Conservation (phyloP, 2,888 invertebrate genomes). For the Molanna angustata region DNA sequence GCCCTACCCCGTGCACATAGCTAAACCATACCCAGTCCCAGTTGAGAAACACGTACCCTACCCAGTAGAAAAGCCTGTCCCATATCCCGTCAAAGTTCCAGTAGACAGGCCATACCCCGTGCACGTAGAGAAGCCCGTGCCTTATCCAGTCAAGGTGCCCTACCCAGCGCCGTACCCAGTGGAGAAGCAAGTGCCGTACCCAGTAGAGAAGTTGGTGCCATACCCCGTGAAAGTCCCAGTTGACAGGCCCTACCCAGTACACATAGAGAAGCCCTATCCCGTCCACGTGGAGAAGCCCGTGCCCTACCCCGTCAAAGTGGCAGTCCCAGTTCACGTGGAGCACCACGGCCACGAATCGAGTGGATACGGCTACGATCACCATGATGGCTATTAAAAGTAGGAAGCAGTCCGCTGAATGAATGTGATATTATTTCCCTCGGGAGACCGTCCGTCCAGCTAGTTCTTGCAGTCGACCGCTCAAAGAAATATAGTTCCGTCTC, state of each 20-base stretch:
- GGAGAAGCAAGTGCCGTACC: conserved; percentile 61
- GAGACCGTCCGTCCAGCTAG: conserved; percentile 4
- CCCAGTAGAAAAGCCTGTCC: conserved; percentile 58
- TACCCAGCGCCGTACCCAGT: conserved; percentile 64
- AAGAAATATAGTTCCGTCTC: conserved; percentile 31
- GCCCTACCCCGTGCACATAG: conserved; percentile 62
- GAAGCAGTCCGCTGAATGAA: conserved; percentile 48
- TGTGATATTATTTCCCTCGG: conserved; percentile 44
- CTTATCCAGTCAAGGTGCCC: conserved; percentile 63
- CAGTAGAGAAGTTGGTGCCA: conserved; percentile 64
- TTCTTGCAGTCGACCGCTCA: conserved; percentile 21
- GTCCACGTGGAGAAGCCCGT: conserved; percentile 61
- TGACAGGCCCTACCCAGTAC: conserved; percentile 61
- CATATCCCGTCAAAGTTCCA: conserved; percentile 61
- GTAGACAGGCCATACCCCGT: conserved; percentile 57
- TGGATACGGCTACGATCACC: conserved; percentile 46
- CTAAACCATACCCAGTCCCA: conserved; percentile 60
- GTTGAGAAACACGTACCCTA: conserved; percentile 59
- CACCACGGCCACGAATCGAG: conserved; percentile 34
- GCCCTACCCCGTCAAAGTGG: conserved; percentile 64
- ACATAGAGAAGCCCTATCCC: conserved; percentile 64
- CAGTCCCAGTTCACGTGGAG: conserved; percentile 52
- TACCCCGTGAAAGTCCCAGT: conserved; percentile 65
- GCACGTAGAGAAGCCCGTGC: conserved; percentile 48
- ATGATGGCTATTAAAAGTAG: conserved; percentile 55